Conservation (phyloP, 37 sponge, comb jelly and placozoan genomes). For the Hexactinellida sp. region DNA sequence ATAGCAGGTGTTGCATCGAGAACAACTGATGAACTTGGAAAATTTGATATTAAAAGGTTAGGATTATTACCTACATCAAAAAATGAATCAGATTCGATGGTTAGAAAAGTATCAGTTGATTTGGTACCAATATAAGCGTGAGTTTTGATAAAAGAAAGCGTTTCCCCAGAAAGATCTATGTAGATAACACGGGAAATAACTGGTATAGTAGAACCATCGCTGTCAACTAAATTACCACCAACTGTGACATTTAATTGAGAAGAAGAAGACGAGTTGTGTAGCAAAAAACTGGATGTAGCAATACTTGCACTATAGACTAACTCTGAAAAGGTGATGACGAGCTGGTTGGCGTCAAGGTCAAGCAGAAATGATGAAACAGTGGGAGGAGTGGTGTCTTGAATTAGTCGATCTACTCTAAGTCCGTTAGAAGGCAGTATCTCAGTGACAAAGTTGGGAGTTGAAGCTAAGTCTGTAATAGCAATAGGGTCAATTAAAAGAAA, state of each 20-base stretch:
- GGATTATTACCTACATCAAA: constrained; percentile 30
- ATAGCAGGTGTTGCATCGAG: constrained; percentile 38
- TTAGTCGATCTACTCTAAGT: constrained; percentile 30
- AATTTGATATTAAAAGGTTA: background rate
- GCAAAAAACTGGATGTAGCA: background rate
- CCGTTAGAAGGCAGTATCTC: constrained; percentile 16
- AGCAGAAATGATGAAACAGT: constrained; percentile 24
- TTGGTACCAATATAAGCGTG: constrained; percentile 22
- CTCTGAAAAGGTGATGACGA: background rate
- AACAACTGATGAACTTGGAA: constrained; percentile 10
- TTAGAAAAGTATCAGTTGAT: constrained; percentile 47
- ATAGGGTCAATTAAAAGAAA: constrained; percentile 40
- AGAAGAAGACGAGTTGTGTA: background rate
- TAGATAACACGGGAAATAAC: background rate
- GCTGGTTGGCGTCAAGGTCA: background rate
- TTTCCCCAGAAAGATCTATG: background rate
- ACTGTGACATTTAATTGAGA: background rate
- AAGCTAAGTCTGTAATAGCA: constrained; percentile 39
- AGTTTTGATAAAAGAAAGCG: background rate
- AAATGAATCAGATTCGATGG: constrained; percentile 29
- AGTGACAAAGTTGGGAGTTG: background rate
- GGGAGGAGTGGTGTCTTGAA: constrained; percentile 44
- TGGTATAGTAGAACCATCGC: background rate
- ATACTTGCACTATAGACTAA: background rate
- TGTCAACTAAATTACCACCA: background rate